phyloP scores from a whole-genome alignment of 1,140 invertebrate species.

The Trypoxylus dichotomus region DNA sequence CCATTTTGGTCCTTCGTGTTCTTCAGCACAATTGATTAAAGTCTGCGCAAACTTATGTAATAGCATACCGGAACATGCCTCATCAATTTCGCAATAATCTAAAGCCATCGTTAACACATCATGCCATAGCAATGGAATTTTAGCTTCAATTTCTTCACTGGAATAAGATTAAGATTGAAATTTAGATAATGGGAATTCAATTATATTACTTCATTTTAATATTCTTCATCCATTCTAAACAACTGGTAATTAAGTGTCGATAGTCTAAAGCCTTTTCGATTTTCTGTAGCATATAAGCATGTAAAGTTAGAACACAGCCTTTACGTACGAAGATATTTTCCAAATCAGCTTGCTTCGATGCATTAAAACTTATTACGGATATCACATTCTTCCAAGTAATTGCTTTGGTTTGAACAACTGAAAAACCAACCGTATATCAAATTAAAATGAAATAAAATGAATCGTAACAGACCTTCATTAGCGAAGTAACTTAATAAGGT shows the following conservation, averaged over 20 bases:
- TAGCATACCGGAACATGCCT: conserved; percentile 39
- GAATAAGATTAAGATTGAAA: conserved; percentile 30
- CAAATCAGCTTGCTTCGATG: conserved; percentile 43
- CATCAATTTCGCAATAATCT: conserved; percentile 42
- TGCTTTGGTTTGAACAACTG: conserved; percentile 11
- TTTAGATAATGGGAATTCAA: neutral
- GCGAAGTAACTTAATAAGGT: conserved; percentile 47
- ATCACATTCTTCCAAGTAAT: conserved; percentile 44
- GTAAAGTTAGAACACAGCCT: conserved; percentile 46
- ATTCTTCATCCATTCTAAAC: conserved; percentile 46
- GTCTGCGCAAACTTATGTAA: conserved; percentile 47
- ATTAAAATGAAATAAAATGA: neutral
- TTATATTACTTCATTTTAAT: conserved; percentile 47
- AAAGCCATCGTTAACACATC: conserved; percentile 44
- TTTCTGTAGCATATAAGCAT: conserved; percentile 48
- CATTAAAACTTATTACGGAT: conserved; percentile 38
- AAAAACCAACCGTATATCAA: neutral
- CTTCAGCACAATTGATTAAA: conserved; percentile 45
- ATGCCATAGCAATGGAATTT: conserved; percentile 49
- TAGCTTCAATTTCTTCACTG: conserved; percentile 45
- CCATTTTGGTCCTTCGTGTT: conserved; percentile 45
- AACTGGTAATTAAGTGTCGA: conserved; percentile 42
- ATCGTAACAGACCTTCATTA: conserved; percentile 40
- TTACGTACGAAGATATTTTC: conserved; percentile 43
- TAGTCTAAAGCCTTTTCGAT: conserved; percentile 40